Evolutionary conservation across 2,113 vertebrate genomes (phyloP), one percentile per base, ranked within the genome.

Genomic region (Varanus komodoensis): DNA sequence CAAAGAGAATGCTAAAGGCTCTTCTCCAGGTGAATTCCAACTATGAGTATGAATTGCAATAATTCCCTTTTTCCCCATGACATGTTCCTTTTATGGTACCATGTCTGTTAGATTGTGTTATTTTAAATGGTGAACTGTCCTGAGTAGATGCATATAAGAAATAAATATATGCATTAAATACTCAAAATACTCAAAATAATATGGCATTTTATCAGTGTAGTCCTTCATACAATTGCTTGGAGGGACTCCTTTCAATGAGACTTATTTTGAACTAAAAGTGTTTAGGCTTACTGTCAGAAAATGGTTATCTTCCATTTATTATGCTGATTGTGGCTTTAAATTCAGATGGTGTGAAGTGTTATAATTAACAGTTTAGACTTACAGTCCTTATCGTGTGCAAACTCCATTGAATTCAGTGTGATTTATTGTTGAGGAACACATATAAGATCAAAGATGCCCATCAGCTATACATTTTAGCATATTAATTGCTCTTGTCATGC

Each of bases 401-500:
- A 19, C 25, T 11, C 48, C 9, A 68, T 21, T 69, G 77, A 81
- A n/a, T 44, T 88, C n/a, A 71, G n/a, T 29, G 44, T 11, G 2
- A 81, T 54, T 71, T 88, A 32, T 27, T 48, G 67, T 11, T 38
- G 9, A 71, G 27, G 34, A n/a, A 23, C 21, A 79, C 12, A 3
- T 34, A 81, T 71, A 68, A 5, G 25, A 38, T 61, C 8, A 54
- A 44, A 4, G 54, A 38, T 82, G 21, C 29, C 32, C 29, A 7
- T 64, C 6, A 67, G 11, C 3, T 29, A 89, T 64, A 67, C 12
- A 15, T 12, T 2, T 52, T 75, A 48, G 3, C 87, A 44, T 73
- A 87, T 83, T 86, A 90, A 48, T 32, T 90, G 29, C 5, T 48
- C 80, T 91, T 86, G 81, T 38, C 27, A 88, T 69, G 32, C 0